A percentile compares a stretch with the other conserved stretches of the same genome.
Conservation (phyloP, 2,888 invertebrate genomes). For the Euclidia mi region DNA sequence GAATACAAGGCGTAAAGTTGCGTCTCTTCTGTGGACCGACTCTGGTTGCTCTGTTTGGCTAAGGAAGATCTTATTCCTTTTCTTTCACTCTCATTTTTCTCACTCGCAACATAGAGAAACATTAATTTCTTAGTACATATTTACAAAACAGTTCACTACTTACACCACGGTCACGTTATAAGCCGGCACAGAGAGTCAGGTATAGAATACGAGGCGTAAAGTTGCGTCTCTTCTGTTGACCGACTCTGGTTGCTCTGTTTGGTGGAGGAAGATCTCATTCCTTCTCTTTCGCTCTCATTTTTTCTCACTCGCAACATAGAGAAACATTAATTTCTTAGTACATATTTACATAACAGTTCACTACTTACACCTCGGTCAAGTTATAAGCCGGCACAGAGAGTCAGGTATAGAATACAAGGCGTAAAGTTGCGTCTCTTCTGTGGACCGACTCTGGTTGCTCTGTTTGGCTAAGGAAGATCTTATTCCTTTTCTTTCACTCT, state of each 20-base stretch:
- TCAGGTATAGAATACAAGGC: constrained; percentile 83
- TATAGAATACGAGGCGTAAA: constrained; percentile 81
- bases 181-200: constrained; percentile 76
- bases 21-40: constrained; percentile 71
- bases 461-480: constrained; percentile 67
- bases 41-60: constrained; percentile 70
- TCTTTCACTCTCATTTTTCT: too few relatives aligned
- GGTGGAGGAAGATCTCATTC: constrained; percentile 59
- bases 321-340: too few relatives aligned
- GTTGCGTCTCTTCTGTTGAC: constrained; percentile 72
- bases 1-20: constrained; percentile 80
- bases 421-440: constrained; percentile 77
- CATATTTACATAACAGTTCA: too few relatives aligned
- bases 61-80: too few relatives aligned
- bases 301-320: too few relatives aligned
- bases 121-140: too few relatives aligned
- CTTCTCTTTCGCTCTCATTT: too few relatives aligned
- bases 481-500: too few relatives aligned
- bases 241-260: constrained; percentile 71
- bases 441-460: constrained; percentile 63
- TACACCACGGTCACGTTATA: constrained; percentile 56
- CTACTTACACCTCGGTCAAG: constrained; percentile 44
- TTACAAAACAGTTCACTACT: too few relatives aligned
- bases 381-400: constrained; percentile 71
- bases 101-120: too few relatives aligned